Percentiles rank a stretch among this genome's conserved stretches.
These are phyloP conservation scores for Drosophila setosimentum DNA, from an alignment of 2,888 invertebrate species.

Conservation along the genomic window DNA sequence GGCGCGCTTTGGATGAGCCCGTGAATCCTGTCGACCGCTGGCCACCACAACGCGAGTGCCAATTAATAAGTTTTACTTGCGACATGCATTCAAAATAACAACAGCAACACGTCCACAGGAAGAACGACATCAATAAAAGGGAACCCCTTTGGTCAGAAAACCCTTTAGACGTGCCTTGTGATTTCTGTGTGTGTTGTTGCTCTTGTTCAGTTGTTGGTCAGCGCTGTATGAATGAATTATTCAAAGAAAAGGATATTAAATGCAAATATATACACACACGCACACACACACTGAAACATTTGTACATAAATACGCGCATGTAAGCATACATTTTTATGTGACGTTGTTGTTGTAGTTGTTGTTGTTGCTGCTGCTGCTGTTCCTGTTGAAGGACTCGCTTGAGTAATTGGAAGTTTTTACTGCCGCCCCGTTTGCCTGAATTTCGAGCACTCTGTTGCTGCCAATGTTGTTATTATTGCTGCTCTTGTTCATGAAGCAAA, in stretches of 20 bases:
- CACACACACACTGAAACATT: neutral
- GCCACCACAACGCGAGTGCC: slow-evolving; percentile 72
- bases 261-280: slow-evolving; percentile 51
- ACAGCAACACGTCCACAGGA: slow-evolving; percentile 4
- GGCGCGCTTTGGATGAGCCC: slow-evolving; percentile 49
- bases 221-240: slow-evolving; percentile 70
- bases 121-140: slow-evolving; percentile 26
- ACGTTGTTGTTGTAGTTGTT: slow-evolving; percentile 34
- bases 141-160: slow-evolving; percentile 42
- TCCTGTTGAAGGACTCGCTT: slow-evolving; percentile 57
- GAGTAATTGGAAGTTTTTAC: slow-evolving; percentile 80
- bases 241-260: slow-evolving; percentile 81
- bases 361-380: slow-evolving; percentile 26
- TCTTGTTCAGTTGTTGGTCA: slow-evolving; percentile 63
- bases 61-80: slow-evolving; percentile 78
- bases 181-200: slow-evolving; percentile 45
- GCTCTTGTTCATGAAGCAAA: slow-evolving; percentile 69
- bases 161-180: slow-evolving; percentile 45
- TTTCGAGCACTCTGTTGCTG: slow-evolving; percentile 50
- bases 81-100: slow-evolving; percentile 60
- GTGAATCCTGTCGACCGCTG: slow-evolving; percentile 30
- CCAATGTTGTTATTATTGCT: slow-evolving; percentile 23
- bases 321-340: slow-evolving; percentile 29
- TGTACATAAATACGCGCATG: slow-evolving; percentile 7
- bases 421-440: slow-evolving; percentile 77